Conservation (phyloP, 2,888 invertebrate genomes). For the Eupithecia insigniata region DNA sequence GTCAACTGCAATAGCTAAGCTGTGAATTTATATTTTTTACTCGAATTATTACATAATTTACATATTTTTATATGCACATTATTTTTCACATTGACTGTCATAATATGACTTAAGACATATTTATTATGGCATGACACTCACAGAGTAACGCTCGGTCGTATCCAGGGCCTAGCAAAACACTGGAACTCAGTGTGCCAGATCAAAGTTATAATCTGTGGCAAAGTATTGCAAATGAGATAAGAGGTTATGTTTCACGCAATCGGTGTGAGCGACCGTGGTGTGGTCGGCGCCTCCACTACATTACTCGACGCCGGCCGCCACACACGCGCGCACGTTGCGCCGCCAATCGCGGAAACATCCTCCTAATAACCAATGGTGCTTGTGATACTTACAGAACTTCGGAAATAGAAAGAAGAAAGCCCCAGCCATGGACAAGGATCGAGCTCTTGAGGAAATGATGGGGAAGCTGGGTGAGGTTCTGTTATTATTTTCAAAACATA, state of each 20-base stretch:
- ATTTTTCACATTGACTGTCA: too few relatives aligned
- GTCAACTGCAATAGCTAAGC: too few relatives aligned
- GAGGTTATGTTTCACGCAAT: conserved; percentile 71
- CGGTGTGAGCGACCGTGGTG: conserved; percentile 66
- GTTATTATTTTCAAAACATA: conserved; percentile 56
- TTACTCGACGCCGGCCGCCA: conserved; percentile 74
- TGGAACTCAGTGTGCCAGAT: neutral
- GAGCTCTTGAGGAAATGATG: conserved; percentile 87
- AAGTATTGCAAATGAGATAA: conserved; percentile 62
- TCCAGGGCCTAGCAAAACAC: neutral
- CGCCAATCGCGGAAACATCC: conserved; percentile 3
- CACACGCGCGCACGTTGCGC: conserved; percentile 66
- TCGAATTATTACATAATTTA: too few relatives aligned
- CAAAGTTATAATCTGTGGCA: conserved; percentile 1
- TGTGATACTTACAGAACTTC: conserved; percentile 67
- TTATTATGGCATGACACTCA: too few relatives aligned
- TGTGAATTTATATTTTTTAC: too few relatives aligned
- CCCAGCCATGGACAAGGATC: conserved; percentile 85
- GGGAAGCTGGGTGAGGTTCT: conserved; percentile 84
- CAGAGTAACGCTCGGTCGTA: too few relatives aligned
- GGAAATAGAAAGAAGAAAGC: conserved; percentile 47
- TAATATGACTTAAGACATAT: too few relatives aligned
- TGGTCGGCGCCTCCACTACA: conserved; percentile 66
- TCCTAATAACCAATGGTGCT: conserved; percentile 65
- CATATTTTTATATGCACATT: too few relatives aligned